Base-by-base conservation (phyloP, 2,797 vertebrate genomes). In the Peromyscus attwateri region DNA sequence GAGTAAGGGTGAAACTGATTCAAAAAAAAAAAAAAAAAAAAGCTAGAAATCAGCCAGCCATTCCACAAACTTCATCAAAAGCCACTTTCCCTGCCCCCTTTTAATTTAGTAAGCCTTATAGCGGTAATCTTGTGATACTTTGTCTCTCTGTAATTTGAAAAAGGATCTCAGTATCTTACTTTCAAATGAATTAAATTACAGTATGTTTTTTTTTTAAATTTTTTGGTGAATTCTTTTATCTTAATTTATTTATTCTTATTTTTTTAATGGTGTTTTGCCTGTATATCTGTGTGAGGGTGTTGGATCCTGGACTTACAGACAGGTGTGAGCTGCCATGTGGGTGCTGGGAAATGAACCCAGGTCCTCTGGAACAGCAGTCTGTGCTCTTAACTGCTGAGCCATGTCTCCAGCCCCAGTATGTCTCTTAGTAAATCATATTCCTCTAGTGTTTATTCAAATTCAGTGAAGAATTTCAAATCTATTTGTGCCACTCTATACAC, bases 121-220 rank as follows among this genome's bases (percentile, higher is more conserved):
- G 82, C n/a, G 79, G 88, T 87, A 96, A 29, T 79, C 31, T 79
- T 80, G 12, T 64, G 88, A 37, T 68, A 75, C 29, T 13, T 85
- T 60, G 60, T 52, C 70, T 60, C 43, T 89, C 25, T 3, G 0
- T 76, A 75, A 64, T 21, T 81, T 92, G 87, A 75, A 95, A 76
- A 17, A 70, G 19, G 13, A 89, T 89, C n/a, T 75, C 66, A 76
- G 92, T 4, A 76, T 27, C 73, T 76, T 80, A 55, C 70, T 81
- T 94, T 81, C 66, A 87, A 57, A 88, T 46, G 27, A 94, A 77
- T 55, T 89, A 70, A 57, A 73, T 89, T 55, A 89, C 82, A 87
- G 68, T 17, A 57, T 57, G 13, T 2, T 13, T 6, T 55, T 55
- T 55, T 57, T 55, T 55, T 4, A 13, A 49, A 16, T 55, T 57